These are phyloP conservation scores for Halcyon smyrnensis DNA, from an alignment of 2,797 vertebrate genomes.

Conservation along the genomic window DNA sequence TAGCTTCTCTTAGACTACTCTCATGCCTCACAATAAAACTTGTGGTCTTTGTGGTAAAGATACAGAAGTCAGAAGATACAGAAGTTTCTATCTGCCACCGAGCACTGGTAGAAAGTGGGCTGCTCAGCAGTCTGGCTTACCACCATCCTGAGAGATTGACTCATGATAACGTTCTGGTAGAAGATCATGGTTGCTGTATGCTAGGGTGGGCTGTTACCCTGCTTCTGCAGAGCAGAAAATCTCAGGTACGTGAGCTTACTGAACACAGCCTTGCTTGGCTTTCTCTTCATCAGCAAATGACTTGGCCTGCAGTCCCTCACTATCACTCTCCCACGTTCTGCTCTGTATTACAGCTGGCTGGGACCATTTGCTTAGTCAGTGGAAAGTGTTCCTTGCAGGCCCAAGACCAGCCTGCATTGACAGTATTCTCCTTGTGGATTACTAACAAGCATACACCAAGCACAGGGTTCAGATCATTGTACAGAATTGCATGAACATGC, in stretches of 20 bases:
- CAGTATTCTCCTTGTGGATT: background rate
- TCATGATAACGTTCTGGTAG: rapidly evolving
- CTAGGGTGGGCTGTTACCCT: rapidly evolving
- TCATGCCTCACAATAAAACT: rapidly evolving
- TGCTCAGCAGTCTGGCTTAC: background rate
- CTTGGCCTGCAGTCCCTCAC: background rate
- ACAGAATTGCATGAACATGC: rapidly evolving
- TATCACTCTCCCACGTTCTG: rapidly evolving
- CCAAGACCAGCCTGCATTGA: rapidly evolving
- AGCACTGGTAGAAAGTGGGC: background rate
- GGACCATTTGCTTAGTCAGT: background rate
- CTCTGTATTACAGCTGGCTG: background rate
- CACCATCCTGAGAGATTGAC: background rate
- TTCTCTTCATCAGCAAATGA: background rate
- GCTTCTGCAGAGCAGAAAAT: background rate
- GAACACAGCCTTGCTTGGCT: rapidly evolving
- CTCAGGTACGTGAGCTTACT: background rate
- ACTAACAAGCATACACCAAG: background rate
- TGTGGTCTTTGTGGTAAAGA: background rate
- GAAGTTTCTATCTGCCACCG: background rate
- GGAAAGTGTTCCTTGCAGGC: background rate
- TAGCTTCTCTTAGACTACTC: background rate
- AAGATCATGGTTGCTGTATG: background rate
- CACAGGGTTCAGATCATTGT: rapidly evolving
- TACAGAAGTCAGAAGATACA: background rate